A percentile compares a stretch with the other conserved stretches of the same genome.
Evolutionary conservation across 2,888 invertebrate genomes (phyloP).

Genomic region (Epirrhoe tristata): DNA sequence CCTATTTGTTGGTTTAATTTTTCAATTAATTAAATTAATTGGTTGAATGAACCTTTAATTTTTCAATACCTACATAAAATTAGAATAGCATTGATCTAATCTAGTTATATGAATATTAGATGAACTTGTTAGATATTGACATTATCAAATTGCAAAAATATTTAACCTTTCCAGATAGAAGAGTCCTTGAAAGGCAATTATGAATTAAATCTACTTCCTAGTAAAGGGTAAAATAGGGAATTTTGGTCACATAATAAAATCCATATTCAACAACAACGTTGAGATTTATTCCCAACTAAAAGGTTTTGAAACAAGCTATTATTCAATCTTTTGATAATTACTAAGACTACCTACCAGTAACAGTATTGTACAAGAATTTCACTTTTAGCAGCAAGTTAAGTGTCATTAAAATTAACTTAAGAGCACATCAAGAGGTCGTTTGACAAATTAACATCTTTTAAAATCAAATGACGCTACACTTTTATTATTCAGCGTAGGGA

Average conservation of each 20-base stretch:
- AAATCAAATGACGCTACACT: slow-evolving; percentile 15
- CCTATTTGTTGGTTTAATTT: background rate
- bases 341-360: background rate
- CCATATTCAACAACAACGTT: background rate
- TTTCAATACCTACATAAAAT: background rate
- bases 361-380: slow-evolving; percentile 8
- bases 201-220: background rate
- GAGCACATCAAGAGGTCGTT: slow-evolving; percentile 14
- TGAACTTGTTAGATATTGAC: slow-evolving; percentile 9
- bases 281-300: background rate
- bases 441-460: slow-evolving; percentile 24
- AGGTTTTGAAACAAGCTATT: too few species aligned
- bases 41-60: slow-evolving; percentile 5
- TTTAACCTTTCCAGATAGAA: background rate
- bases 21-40: too few species aligned
- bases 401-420: slow-evolving; percentile 28
- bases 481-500: slow-evolving; percentile 5
- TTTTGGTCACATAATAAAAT: background rate
- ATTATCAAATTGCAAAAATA: slow-evolving; percentile 3
- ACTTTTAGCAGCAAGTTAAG: slow-evolving; percentile 20
- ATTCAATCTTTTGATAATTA: background rate
- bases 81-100: slow-evolving; percentile 5
- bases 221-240: background rate
- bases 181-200: background rate
- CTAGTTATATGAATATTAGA: slow-evolving; percentile 15